Conservation (phyloP, 2,797 vertebrate species). For the Cyclopterus lumpus region DNA sequence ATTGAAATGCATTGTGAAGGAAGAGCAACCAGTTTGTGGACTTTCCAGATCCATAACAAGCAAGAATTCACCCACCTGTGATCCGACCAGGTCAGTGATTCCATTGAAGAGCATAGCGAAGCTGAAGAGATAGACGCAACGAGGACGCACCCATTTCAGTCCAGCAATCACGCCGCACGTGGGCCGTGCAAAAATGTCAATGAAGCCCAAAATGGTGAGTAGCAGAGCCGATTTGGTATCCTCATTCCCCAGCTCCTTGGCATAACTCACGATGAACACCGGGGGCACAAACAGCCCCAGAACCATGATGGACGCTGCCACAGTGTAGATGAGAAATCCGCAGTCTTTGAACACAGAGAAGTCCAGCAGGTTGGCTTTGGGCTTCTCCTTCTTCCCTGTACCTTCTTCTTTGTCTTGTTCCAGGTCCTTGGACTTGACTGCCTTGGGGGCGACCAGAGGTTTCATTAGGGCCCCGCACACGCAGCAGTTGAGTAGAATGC, state of each 20-base stretch:
- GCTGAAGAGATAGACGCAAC: constrained; percentile 93
- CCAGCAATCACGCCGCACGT: constrained; percentile 90
- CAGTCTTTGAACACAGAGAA: constrained; percentile 91
- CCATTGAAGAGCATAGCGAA: constrained; percentile 96
- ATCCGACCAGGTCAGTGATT: constrained; percentile 89
- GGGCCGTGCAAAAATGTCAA: constrained; percentile 95
- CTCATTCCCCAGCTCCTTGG: constrained; percentile 89
- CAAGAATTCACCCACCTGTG: constrained; percentile 64
- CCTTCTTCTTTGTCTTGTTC: constrained; percentile 27
- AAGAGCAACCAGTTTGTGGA: neutral
- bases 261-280: constrained; percentile 94
- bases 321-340: constrained; percentile 91
- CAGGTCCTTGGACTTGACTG: neutral
- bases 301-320: constrained; percentile 94
- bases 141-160: constrained; percentile 90
- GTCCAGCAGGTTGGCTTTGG: constrained; percentile 88
- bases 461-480: constrained; percentile 94
- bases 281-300: constrained; percentile 96
- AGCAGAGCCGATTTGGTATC: constrained; percentile 93
- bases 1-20: neutral
- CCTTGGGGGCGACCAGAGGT: constrained; percentile 84
- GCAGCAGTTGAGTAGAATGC: constrained; percentile 94
- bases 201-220: constrained; percentile 91
- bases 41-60: neutral
- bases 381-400: constrained; percentile 57